Percentiles rank a stretch among this genome's conserved stretches.
Evolutionary conservation across 1,140 invertebrate genomes (phyloP).

Genomic region (Pseudomyrmex gracilis): DNA sequence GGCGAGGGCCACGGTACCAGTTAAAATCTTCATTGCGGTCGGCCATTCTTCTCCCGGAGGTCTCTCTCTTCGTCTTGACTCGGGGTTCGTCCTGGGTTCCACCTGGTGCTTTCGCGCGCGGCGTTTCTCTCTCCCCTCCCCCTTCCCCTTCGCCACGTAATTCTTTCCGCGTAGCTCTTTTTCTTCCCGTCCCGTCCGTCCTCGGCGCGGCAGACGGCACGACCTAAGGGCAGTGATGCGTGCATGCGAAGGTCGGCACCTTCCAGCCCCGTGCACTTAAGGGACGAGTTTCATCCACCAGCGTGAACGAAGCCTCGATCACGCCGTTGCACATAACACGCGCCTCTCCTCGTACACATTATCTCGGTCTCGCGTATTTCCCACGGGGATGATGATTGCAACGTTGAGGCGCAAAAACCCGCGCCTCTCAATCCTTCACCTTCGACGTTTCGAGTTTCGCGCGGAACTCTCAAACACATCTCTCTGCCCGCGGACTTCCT

Average conservation of each 20-base stretch:
- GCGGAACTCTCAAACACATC: too few relatives aligned
- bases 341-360: slow-evolving; percentile 6
- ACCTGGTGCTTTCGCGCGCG: slow-evolving; percentile 65
- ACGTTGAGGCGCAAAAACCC: slow-evolving; percentile 70
- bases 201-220: slow-evolving; percentile 64
- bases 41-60: slow-evolving; percentile 79
- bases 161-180: slow-evolving; percentile 52
- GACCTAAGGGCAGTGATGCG: slow-evolving; percentile 80
- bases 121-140: slow-evolving; percentile 47
- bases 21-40: slow-evolving; percentile 85
- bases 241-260: slow-evolving; percentile 70
- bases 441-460: slow-evolving; percentile 37
- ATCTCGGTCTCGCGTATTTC: slow-evolving; percentile 75
- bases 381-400: slow-evolving; percentile 76
- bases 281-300: slow-evolving; percentile 26
- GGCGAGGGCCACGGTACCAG: slow-evolving; percentile 74
- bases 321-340: too few relatives aligned
- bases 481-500: neutral
- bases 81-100: slow-evolving; percentile 60
- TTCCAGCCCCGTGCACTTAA: slow-evolving; percentile 58
- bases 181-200: slow-evolving; percentile 43
- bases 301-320: slow-evolving; percentile 25
- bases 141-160: slow-evolving; percentile 55
- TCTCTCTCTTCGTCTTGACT: slow-evolving; percentile 60
- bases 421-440: slow-evolving; percentile 52